phyloP scores from a whole-genome alignment of 2,888 invertebrate species.

The Agrotis ipsilon region DNA sequence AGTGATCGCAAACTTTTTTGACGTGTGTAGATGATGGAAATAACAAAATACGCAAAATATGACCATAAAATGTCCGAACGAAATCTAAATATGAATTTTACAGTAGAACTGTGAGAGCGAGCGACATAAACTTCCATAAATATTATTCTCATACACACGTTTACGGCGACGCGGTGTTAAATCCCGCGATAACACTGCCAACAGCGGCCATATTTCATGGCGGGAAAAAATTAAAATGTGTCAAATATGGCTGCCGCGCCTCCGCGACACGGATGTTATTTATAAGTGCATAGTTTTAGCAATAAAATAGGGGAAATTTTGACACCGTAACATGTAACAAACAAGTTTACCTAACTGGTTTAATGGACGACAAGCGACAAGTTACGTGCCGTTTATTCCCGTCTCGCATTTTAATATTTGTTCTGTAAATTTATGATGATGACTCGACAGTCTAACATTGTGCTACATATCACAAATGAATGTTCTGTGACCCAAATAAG shows the following conservation, averaged over 20 bases:
- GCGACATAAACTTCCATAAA: constrained; percentile 42
- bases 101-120: constrained; percentile 5
- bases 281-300: constrained; percentile 56
- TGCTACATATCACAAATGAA: constrained; percentile 31
- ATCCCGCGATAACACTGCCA: constrained; percentile 55
- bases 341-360: constrained; percentile 7
- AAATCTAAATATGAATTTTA: constrained; percentile 39
- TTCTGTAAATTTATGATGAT: constrained; percentile 52
- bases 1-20: too few species aligned
- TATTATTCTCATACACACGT: constrained; percentile 40
- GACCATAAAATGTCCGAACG: background rate
- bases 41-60: constrained; percentile 1
- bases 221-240: constrained; percentile 59
- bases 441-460: constrained; percentile 35
- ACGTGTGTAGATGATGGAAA: background rate
- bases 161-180: constrained; percentile 48
- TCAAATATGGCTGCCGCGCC: constrained; percentile 44
- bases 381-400: constrained; percentile 32
- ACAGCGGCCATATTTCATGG: constrained; percentile 54
- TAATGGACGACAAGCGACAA: constrained; percentile 34
- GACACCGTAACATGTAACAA: constrained; percentile 33
- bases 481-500: constrained; percentile 32
- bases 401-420: constrained; percentile 44
- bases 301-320: constrained; percentile 20
- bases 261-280: constrained; percentile 30